Evolutionary conservation across 2,888 invertebrate species (phyloP).

Genomic region (Petrophora chlorosata): DNA sequence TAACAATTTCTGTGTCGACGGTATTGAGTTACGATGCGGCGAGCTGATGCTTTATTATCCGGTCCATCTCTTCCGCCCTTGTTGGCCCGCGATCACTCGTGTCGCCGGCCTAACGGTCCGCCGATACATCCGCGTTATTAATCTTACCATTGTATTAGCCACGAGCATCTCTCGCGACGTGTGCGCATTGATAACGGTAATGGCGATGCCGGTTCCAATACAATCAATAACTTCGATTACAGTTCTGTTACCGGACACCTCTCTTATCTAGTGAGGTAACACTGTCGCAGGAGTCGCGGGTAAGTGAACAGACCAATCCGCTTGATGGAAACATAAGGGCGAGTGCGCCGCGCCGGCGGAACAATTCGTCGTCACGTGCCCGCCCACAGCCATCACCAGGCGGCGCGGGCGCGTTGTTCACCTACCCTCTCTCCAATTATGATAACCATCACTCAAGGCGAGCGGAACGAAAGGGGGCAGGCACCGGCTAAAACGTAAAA

Average conservation of each 20-base stretch:
- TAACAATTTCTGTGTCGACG: slow-evolving; percentile 77
- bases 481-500: slow-evolving; percentile 82
- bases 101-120: slow-evolving; percentile 73
- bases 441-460: slow-evolving; percentile 83
- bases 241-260: slow-evolving; percentile 66
- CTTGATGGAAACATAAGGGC: slow-evolving; percentile 27
- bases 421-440: slow-evolving; percentile 82
- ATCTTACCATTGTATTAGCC: slow-evolving; percentile 80
- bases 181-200: slow-evolving; percentile 76
- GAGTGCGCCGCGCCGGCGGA: slow-evolving; percentile 45
- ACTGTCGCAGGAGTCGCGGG: slow-evolving; percentile 28
- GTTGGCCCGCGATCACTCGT: slow-evolving; percentile 75
- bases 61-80: slow-evolving; percentile 81
- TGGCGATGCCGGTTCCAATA: slow-evolving; percentile 64
- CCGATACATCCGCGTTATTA: slow-evolving; percentile 77
- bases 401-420: slow-evolving; percentile 66
- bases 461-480: slow-evolving; percentile 84
- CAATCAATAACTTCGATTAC: slow-evolving; percentile 74
- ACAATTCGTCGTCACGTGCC: slow-evolving; percentile 61
- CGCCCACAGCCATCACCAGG: slow-evolving; percentile 69
- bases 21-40: slow-evolving; percentile 75
- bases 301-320: neutral
- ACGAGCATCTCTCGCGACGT: slow-evolving; percentile 73
- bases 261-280: slow-evolving; percentile 51
- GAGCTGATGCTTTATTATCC: slow-evolving; percentile 78